Conservation (phyloP, 53 echinoderm and acorn worm genomes). For the Echinometra lucunter region DNA sequence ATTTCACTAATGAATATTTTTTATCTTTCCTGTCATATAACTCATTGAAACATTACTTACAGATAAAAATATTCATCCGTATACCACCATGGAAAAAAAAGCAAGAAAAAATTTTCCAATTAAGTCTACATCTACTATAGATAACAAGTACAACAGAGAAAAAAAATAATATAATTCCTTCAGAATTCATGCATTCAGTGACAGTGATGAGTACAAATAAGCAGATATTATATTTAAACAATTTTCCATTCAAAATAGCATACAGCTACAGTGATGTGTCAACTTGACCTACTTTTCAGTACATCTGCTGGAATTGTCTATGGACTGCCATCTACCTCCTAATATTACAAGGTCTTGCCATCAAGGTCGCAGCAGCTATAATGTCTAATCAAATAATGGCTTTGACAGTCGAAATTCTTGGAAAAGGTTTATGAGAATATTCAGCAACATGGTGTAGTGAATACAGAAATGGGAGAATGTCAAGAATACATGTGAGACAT, state of each 20-base stretch:
- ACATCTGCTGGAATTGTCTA: background rate
- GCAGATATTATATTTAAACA: no score
- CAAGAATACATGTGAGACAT: background rate
- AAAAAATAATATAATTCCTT: no score
- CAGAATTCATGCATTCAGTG: no score
- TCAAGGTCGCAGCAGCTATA: constrained; percentile 14
- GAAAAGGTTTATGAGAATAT: background rate
- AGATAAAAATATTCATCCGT: background rate
- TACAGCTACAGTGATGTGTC: background rate
- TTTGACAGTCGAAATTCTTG: background rate
- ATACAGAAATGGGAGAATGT: background rate
- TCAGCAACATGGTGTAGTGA: background rate
- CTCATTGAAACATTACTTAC: no score
- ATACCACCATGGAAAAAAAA: background rate
- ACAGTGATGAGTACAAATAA: no score
- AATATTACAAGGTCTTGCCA: background rate
- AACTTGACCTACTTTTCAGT: background rate
- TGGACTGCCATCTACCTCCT: background rate
- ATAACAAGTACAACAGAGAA: no score
- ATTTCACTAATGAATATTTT: no score
- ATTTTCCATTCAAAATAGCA: no score
- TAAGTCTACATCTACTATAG: background rate
- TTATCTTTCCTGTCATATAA: no score
- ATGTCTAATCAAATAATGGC: constrained; percentile 25
- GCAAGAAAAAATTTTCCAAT: background rate